Conservation (phyloP, 2,888 invertebrate species). For the Homarus gammarus region DNA sequence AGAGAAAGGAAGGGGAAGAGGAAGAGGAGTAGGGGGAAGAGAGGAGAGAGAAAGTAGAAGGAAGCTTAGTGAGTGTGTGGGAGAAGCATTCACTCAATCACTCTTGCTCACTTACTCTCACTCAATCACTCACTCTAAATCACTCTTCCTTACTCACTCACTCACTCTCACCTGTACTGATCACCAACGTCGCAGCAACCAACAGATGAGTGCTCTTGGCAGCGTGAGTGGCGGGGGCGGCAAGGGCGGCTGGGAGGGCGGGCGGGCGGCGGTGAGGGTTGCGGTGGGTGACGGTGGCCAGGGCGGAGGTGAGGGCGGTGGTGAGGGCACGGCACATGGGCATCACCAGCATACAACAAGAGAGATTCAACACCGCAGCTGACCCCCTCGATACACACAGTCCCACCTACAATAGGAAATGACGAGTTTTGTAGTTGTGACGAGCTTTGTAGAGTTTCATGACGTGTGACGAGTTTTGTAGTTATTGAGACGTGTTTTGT, state of each 20-base stretch:
- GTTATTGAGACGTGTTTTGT: too few relatives aligned
- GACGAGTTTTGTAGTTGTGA: too few relatives aligned
- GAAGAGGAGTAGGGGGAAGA: not conserved
- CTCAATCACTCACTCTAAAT: not conserved
- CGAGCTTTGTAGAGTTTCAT: too few relatives aligned
- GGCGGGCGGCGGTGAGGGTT: constrained; percentile 78
- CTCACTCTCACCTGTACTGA: constrained; percentile 81
- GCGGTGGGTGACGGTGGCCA: constrained; percentile 19
- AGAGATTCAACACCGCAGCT: constrained; percentile 79
- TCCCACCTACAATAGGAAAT: too few relatives aligned
- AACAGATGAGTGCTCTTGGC: constrained; percentile 82
- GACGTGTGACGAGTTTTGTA: too few relatives aligned
- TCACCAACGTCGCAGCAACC: constrained; percentile 81
- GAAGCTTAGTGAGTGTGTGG: not conserved
- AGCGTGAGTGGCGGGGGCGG: constrained; percentile 77
- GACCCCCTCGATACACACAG: constrained; percentile 82
- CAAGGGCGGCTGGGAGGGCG: constrained; percentile 22
- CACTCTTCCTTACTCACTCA: not conserved
- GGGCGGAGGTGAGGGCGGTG: constrained; percentile 78
- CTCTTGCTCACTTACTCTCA: not conserved
- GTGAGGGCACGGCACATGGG: constrained; percentile 82
- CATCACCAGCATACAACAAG: constrained; percentile 79
- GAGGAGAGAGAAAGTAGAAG: constrained; percentile 1
- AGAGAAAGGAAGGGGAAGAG: constrained; percentile 17
- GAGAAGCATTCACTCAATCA: not conserved